Evolutionary conservation across 2,113 vertebrate genomes (phyloP).

Genomic region (Gorilla gorilla): DNA sequence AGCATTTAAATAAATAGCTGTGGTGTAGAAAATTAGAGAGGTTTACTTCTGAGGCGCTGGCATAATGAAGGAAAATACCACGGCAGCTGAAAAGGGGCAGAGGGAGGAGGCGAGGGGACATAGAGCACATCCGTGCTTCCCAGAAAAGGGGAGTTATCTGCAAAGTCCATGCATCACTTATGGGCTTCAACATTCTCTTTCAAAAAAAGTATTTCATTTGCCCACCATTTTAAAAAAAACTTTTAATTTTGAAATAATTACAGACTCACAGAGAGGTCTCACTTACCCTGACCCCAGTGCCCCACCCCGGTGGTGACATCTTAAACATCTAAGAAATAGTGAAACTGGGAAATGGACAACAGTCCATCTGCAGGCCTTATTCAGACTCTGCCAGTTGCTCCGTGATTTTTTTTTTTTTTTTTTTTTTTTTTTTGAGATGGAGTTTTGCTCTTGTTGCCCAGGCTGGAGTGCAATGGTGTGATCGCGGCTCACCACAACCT

Average conservation of each 20-base stretch:
- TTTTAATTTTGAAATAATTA: constrained; percentile 18
- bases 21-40: constrained; percentile 92
- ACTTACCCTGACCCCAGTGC: accelerated
- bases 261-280: background rate
- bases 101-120: constrained; percentile 42
- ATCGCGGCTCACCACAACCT: no score
- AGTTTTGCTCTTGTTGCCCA: no score
- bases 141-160: background rate
- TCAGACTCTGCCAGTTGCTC: background rate
- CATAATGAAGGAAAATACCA: constrained; percentile 88
- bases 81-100: constrained; percentile 77
- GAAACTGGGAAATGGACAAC: accelerated
- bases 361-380: accelerated
- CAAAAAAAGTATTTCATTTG: background rate
- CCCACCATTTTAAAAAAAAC: background rate
- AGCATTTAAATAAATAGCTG: constrained; percentile 98
- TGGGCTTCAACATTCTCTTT: accelerated
- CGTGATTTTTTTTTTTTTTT: accelerated
- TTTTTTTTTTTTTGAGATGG: background rate
- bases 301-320: accelerated
- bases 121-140: accelerated
- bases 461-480: no score
- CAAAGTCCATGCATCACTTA: background rate
- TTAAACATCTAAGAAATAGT: background rate
- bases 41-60: constrained; percentile 85